A percentile compares a stretch with the other conserved stretches of the same genome.
Evolutionary conservation across 2,888 invertebrate genomes (phyloP).

Genomic region (Apodemia zela): DNA sequence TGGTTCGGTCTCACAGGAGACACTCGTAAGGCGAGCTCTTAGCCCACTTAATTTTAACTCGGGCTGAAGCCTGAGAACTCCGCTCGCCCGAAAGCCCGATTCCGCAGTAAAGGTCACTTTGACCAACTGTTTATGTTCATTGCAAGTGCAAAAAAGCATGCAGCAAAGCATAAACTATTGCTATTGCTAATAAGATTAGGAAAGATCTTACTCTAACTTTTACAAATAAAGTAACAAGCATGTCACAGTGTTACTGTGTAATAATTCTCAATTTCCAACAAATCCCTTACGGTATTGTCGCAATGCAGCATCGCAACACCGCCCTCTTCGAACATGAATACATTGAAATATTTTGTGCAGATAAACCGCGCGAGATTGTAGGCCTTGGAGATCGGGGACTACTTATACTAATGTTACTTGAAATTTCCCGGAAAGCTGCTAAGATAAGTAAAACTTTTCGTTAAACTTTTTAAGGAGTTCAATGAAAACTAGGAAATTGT

Average conservation of each 20-base stretch:
- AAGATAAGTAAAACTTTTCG: not conserved
- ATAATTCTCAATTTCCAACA: slow-evolving; percentile 7
- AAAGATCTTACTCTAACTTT: not conserved
- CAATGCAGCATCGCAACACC: slow-evolving; percentile 16
- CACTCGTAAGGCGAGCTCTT: too few relatives aligned
- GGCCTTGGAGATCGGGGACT: slow-evolving; percentile 1
- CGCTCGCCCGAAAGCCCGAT: too few relatives aligned
- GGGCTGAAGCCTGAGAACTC: too few relatives aligned
- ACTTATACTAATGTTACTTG: not conserved
- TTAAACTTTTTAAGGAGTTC: not conserved
- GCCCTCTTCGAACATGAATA: slow-evolving; percentile 8
- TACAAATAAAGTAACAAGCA: not conserved
- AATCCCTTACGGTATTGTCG: slow-evolving; percentile 15
- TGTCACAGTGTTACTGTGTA: not conserved
- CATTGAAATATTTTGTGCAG: slow-evolving; percentile 15
- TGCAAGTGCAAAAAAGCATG: too few relatives aligned
- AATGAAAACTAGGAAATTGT: not conserved
- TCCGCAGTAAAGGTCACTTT: too few relatives aligned
- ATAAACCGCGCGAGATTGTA: not conserved
- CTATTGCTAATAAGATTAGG: too few relatives aligned
- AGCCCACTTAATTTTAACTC: too few relatives aligned
- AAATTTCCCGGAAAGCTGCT: not conserved
- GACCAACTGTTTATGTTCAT: too few relatives aligned
- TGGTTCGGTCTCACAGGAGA: too few relatives aligned
- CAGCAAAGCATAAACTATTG: too few relatives aligned